Evolutionary conservation across 2,888 invertebrate species (phyloP), one percentile per base, ranked within the genome.

Genomic region (Protonemura montana): DNA sequence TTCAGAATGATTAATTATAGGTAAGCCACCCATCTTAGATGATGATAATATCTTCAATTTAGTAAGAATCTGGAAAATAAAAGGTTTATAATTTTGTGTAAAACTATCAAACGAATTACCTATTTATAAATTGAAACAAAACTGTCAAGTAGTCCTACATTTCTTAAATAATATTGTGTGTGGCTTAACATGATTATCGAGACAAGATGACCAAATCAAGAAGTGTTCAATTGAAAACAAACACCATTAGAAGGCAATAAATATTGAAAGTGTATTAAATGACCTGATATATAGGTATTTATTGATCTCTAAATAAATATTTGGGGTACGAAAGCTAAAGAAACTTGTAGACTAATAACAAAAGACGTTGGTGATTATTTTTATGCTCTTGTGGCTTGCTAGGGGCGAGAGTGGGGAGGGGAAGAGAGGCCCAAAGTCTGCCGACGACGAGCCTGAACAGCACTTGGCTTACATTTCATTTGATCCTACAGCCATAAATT

Each of bases 291-390:
- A n/a, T n/a, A n/a, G n/a, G n/a, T n/a, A n/a, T 35, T 10, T 35
- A 35, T 35, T 35, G 35, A 35, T 35, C 35, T 35, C 35, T 80
- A 26, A 80, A 80, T 35, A 35, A 82, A 82, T 59, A 84, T 28
- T 42, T 27, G 84, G 29, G 76, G 26, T 29, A 59, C 76, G 29
- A 84, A 84, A 84, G 76, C 84, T 76, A 85, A 87, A 87, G 85
- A 85, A 86, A 87, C 82, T 82, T 84, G 16, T 25, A 76, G 30
- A 16, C 86, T 87, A 86, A 87, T 86, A 87, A 86, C 81, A 87
- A 87, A 82, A 59, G 87, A 87, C 87, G 80, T 28, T 26, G 26
- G 86, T 86, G 86, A 87, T 87, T 86, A 87, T 87, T 87, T 87
- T 85, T 41, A 85, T 85, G 76, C 76, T 85, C 35, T n/a, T 42